Conservation (phyloP, 2,888 invertebrate genomes). For the Orthonevra nobilis region DNA sequence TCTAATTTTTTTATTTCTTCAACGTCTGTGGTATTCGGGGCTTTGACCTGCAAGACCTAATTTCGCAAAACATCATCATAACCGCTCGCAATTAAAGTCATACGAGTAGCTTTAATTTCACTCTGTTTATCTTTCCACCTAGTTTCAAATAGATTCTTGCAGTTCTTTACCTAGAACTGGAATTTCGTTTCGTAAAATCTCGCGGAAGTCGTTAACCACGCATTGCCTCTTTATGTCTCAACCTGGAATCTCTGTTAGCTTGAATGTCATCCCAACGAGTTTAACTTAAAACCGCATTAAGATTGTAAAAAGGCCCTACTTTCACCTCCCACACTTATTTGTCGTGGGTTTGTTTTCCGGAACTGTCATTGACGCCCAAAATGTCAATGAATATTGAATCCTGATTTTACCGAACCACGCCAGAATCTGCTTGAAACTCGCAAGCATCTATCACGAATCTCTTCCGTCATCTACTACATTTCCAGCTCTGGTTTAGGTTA, state of each 20-base stretch:
- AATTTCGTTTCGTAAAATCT: neutral
- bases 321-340: conserved; percentile 49
- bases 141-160: neutral
- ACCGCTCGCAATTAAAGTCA: too few relatives aligned
- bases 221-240: neutral
- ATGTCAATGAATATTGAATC: conserved; percentile 11
- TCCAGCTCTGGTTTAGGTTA: conserved; percentile 53
- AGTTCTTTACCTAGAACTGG: neutral
- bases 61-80: too few relatives aligned
- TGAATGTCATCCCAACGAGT: conserved; percentile 13
- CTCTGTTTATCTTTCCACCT: too few relatives aligned
- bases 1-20: too few relatives aligned
- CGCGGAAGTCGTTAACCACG: conserved; percentile 23
- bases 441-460: conserved; percentile 33
- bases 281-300: neutral
- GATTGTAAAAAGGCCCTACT: conserved; percentile 22
- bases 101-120: too few relatives aligned
- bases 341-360: neutral
- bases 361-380: conserved; percentile 18
- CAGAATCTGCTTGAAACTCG: conserved; percentile 1
- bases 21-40: too few relatives aligned
- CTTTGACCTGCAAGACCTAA: too few relatives aligned
- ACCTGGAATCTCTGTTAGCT: neutral
- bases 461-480: conserved; percentile 30
- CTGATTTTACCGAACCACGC: neutral